These are phyloP conservation scores for Cynopterus sphinx DNA, from an alignment of 2,797 vertebrate species.

Conservation along the genomic window DNA sequence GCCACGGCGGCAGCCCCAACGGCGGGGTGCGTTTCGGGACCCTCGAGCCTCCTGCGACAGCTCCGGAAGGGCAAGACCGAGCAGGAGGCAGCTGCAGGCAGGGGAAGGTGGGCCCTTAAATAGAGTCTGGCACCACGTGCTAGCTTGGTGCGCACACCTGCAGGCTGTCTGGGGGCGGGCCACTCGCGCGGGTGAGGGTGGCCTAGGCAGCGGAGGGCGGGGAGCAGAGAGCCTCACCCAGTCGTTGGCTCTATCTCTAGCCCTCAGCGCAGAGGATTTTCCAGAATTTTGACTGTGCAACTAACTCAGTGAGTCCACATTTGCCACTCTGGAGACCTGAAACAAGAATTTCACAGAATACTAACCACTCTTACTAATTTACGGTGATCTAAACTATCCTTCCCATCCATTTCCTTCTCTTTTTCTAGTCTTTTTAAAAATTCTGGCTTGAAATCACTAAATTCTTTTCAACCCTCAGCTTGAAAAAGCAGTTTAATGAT, in stretches of 20 bases:
- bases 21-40: not conserved
- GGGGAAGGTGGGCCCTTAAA: conserved; percentile 4
- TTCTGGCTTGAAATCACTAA: not conserved
- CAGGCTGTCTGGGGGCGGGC: not conserved
- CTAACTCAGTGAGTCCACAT: not conserved
- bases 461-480: not conserved
- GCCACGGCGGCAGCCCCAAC: not conserved
- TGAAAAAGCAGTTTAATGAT: not conserved
- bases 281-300: not conserved
- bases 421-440: too few species aligned
- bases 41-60: not conserved
- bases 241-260: not conserved
- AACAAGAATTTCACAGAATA: not conserved
- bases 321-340: not conserved
- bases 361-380: not conserved
- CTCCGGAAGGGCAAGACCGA: not conserved
- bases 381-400: not conserved
- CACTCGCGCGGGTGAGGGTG: accelerated
- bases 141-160: not conserved
- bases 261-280: not conserved
- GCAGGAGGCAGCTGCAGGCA: not conserved
- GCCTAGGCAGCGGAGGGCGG: accelerated
- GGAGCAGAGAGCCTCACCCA: not conserved
- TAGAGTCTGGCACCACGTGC: conserved; percentile 19
- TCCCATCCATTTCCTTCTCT: not conserved